Conservation (phyloP, 2,113 vertebrate species). For the Nannobrachium achirus region DNA sequence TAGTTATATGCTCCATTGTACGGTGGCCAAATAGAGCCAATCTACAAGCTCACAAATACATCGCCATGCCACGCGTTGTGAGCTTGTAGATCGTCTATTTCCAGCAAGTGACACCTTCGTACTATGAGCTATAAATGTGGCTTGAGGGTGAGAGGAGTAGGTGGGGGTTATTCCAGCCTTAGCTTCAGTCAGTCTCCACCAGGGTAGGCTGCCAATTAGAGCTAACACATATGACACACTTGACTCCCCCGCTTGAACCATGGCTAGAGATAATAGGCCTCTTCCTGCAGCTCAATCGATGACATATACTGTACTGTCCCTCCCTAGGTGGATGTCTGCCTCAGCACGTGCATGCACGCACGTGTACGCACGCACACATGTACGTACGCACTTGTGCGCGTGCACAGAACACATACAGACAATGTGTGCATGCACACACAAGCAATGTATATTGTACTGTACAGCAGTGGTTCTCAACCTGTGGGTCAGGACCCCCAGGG, state of each 20-base stretch:
- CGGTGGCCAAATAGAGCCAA: too few species aligned
- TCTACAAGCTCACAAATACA: too few species aligned
- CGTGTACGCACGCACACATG: background rate
- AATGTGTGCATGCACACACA: background rate
- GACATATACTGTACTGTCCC: slow-evolving; percentile 51
- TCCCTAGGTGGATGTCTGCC: slow-evolving; percentile 73
- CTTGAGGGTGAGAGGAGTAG: slow-evolving; percentile 31
- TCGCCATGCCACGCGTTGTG: too few species aligned
- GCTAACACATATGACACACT: slow-evolving; percentile 79
- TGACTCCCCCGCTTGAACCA: slow-evolving; percentile 79
- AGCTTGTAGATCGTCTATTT: too few species aligned
- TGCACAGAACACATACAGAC: slow-evolving; percentile 24
- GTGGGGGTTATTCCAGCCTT: slow-evolving; percentile 51
- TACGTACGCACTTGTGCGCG: slow-evolving; percentile 8
- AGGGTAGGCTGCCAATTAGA: slow-evolving; percentile 77
- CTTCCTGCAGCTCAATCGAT: slow-evolving; percentile 78
- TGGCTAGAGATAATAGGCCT: slow-evolving; percentile 80
- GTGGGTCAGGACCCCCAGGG: too few species aligned
- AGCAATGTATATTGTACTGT: too few species aligned
- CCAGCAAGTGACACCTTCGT: too few species aligned
- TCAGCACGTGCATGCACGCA: slow-evolving; percentile 16
- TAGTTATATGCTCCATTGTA: too few species aligned
- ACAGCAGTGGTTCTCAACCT: too few species aligned
- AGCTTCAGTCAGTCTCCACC: slow-evolving; percentile 61
- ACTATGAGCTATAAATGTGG: background rate